Base-by-base conservation (phyloP, 2,113 vertebrate genomes). In the Gymnobelideus leadbeateri region DNA sequence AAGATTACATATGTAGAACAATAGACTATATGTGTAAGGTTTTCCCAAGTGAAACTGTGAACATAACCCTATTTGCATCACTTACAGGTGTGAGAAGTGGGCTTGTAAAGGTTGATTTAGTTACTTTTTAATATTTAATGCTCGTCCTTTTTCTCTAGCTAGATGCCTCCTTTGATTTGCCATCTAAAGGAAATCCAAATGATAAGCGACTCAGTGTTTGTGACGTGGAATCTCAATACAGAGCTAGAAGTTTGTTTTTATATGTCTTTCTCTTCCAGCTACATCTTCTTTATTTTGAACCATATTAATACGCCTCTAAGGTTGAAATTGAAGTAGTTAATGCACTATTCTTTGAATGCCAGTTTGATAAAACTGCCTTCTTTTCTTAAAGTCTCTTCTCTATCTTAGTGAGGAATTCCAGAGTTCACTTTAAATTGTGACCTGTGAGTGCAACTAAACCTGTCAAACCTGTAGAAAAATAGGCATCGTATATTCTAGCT, bases 391-490 rank as follows among this genome's bases (percentile, higher is more conserved):
- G 96, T 91, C 93, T 97, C 95, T 96, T 96, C n/a, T 43, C 68
- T 84, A 37, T 84, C 94, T 96, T 96, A 92, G 0, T 90, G 96
- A 98, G 97, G 92, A 97, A 98, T 97, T 98, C 97, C 97, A 98
- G 97, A 95, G 96, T 97, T 98, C 93, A 19, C 97, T 98, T 96
- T 94, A 93, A 97, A 94, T 51, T 50, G 96, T 97, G 97, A 98
- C 96, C 92, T 28, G 95, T 96, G 96, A 98, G 94, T 0, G 31
- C 97, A 98, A 96, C 97, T 97, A 96, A 98, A 92, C 91, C 89
- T 98, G 98, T 98, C 98, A 98, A 89, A 98, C 94, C 91, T 95
- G 91, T 93, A 98, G 97, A 96, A 98, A 98, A 98, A 98, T 98
- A 97, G 91, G 61, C 77, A 50, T 98, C 98, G 98, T 94, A 92